Percentiles rank a stretch among this genome's conserved stretches.
Evolutionary conservation across 2,888 invertebrate species (phyloP).

Genomic region (Ormyrus nitidulus): DNA sequence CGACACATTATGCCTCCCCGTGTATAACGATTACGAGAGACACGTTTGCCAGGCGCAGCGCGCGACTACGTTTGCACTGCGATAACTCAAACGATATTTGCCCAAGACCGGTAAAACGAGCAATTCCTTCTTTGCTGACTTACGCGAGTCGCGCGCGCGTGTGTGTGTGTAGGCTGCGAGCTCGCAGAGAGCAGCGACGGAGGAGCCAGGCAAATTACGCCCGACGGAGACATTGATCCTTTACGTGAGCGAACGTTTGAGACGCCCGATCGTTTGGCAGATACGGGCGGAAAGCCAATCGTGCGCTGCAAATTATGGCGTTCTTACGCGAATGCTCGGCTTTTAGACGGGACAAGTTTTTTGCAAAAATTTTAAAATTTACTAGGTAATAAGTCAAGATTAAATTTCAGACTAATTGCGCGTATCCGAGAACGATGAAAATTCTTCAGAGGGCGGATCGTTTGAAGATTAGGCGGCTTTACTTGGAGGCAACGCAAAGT

Average conservation of each 20-base stretch:
- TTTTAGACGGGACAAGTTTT: too few species aligned
- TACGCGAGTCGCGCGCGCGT: not conserved
- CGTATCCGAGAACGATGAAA: too few species aligned
- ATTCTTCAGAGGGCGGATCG: too few species aligned
- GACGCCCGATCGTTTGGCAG: conserved; percentile 1
- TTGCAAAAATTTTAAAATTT: too few species aligned
- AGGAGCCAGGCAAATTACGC: not conserved
- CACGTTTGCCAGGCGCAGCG: not conserved
- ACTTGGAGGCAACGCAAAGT: too few species aligned
- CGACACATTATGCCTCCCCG: not conserved
- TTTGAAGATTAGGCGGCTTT: too few species aligned
- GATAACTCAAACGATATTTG: conserved; percentile 49
- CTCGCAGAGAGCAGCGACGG: not conserved
- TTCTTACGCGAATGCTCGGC: not conserved
- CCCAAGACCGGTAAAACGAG: conserved; percentile 34
- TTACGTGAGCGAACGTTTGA: conserved; percentile 6
- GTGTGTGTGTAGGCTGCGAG: not conserved
- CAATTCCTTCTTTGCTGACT: conserved; percentile 33
- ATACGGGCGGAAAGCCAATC: not conserved
- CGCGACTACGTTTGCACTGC: conserved; percentile 37
- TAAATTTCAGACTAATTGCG: too few species aligned
- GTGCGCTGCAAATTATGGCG: not conserved
- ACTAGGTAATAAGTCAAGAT: too few species aligned
- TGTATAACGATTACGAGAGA: conserved; percentile 20
- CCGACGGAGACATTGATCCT: conserved; percentile 38